Evolutionary conservation across 2,797 vertebrate genomes (phyloP).

Genomic region (Lepilemur septentrionalis): DNA sequence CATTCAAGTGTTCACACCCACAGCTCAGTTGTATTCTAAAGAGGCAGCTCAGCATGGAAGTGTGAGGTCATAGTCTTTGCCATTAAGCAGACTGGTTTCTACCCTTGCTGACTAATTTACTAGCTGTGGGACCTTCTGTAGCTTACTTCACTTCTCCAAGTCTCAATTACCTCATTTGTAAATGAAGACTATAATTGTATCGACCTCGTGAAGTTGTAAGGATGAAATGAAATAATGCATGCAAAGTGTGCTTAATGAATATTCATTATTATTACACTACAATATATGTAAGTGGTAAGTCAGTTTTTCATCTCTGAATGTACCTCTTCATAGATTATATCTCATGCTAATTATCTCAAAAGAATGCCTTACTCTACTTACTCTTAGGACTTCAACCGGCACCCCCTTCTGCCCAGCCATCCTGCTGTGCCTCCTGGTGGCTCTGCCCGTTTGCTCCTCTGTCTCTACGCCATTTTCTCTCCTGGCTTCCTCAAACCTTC

Average conservation of each 20-base stretch:
- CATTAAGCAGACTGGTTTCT: neutral
- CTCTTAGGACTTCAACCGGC: neutral
- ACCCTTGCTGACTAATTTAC: neutral
- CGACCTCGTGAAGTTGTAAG: constrained; percentile 6
- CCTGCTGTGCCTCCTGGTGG: neutral
- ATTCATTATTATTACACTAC: neutral
- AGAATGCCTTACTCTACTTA: neutral
- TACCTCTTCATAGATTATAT: neutral
- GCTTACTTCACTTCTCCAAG: neutral
- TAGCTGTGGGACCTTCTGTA: neutral
- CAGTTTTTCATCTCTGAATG: constrained; percentile 6
- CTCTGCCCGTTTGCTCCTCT: neutral
- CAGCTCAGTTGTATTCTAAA: neutral
- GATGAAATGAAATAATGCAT: constrained; percentile 41
- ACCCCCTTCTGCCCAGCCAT: no score
- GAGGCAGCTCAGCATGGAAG: neutral
- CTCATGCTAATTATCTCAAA: neutral
- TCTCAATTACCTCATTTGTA: neutral
- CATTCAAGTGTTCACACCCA: neutral
- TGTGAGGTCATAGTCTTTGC: neutral
- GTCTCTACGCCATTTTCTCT: neutral
- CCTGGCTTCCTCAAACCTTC: neutral
- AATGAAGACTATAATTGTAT: constrained; percentile 1
- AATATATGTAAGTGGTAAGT: neutral
- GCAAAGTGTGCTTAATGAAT: constrained; percentile 42